Base-by-base conservation (phyloP, 2,888 invertebrate species). In the Asteroscopus sphinx region DNA sequence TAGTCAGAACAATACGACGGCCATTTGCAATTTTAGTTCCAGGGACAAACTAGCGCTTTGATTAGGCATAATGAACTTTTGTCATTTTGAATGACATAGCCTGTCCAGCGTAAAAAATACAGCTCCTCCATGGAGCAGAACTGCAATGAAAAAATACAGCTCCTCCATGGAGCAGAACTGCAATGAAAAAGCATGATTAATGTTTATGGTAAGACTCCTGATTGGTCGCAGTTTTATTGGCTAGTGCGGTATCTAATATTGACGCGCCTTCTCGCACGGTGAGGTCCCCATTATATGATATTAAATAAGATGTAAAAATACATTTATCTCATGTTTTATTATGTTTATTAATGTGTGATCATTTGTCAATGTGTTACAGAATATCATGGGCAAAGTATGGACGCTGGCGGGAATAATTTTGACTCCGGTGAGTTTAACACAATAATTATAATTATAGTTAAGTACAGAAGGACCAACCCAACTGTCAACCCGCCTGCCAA, bases 381-480 rank as follows among this genome's bases (percentile, higher is more conserved):
- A 95, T 97, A 97, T 95, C 96, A 97, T 95, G 96, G 96, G 89
- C 95, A 95, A 92, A 96, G 96, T 84, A 97, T 97, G 97, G 97
- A 97, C 89, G 96, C 96, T 83, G 96, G 96, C 73, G 96, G 96
- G 77, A 96, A 96, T 85, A 97, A 97, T 89, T 97, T 97, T 93
- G 97, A 97, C 93, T 96, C 97, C 91, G 97, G 96, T 96, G 76
- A 91, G 92, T 86, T 46, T 28, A 49, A 36, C 9, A 48, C 52
- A 47, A 40, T 41, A 33, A 12, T 15, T 17, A 33, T 35, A 17
- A 12, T 30, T n/a, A n/a, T n/a, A 37, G 16, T 40, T 40, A 26
- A 26, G 2, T 6, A 6, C 45, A 64, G 65, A 47, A 65, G 51
- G 42, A 21, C 41, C 32, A 49, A 7, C 40, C 16, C 5, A n/a